Base-by-base conservation (phyloP, 2,797 vertebrate species). In the Natrix natrix region DNA sequence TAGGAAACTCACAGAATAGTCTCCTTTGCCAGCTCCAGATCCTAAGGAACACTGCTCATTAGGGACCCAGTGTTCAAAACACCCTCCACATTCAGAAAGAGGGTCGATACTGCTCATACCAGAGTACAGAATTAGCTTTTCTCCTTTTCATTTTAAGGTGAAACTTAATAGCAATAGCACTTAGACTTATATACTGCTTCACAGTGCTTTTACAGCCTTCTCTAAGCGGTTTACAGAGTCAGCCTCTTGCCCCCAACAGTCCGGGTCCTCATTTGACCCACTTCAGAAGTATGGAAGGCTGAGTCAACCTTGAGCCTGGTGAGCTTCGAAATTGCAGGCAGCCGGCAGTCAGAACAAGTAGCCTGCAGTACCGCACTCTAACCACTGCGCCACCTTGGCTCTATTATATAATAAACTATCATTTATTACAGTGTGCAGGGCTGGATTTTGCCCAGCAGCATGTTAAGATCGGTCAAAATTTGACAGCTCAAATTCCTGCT, bases 141-240 rank as follows among this genome's bases (percentile, higher is more conserved):
- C 14, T 91, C 55, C 56, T 28, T 32, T 89, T 48, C 94, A 52
- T 16, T 4, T 91, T 69, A 91, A 88, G 89, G 86, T 90, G 90
- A 48, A 92, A 87, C 32, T 12, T 55, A 94, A 88, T 90, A 61
- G 24, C 60, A 61, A 61, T 61, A 26, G 60, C 14, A 17, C 56
- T 57, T 56, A 56, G 3, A 56, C 13, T 56, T 56, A 56, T 57
- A 57, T 57, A 17, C 16, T 0, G 1, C 56, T 57, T 57, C 5
- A 57, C 5, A 57, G 16, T 5, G 16, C 56, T 57, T 57, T 17
- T 17, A 4, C 55, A 56, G 55, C 13, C 13, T 12, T 56, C 55
- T 56, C 55, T 56, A 56, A 56, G 0, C 0, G 55, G 13, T 56
- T 56, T 56, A 57, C 56, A 57, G 14, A 17, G 56, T 57, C 16